Evolutionary conservation across 2,888 invertebrate genomes (phyloP).

Genomic region (Drosophila subsilvestris): DNA sequence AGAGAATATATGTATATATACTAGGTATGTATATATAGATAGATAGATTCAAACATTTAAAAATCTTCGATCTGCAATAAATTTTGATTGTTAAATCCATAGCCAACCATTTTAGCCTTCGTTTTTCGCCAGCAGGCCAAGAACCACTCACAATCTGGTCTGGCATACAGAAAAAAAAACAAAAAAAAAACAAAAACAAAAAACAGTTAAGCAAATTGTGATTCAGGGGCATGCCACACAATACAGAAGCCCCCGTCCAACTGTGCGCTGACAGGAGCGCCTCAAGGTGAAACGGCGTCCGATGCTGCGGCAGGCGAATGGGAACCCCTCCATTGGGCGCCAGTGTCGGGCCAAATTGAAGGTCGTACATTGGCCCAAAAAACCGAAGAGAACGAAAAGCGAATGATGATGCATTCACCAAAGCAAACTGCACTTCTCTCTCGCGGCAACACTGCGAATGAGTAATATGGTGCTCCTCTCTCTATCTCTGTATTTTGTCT

Average conservation of each 20-base stretch:
- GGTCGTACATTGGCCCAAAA: constrained; percentile 79
- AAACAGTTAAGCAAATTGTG: constrained; percentile 44
- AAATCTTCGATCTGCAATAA: constrained; percentile 19
- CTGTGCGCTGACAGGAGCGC: constrained; percentile 30
- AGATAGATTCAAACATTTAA: neutral
- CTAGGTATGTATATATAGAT: no score
- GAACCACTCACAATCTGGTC: constrained; percentile 37
- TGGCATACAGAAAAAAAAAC: neutral
- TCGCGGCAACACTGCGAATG: constrained; percentile 38
- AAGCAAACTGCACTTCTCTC: constrained; percentile 53
- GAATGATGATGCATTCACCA: constrained; percentile 73
- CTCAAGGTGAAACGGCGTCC: constrained; percentile 14
- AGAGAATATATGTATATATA: neutral
- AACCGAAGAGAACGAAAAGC: constrained; percentile 4
- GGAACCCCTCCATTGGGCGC: constrained; percentile 29
- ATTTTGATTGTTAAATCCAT: constrained; percentile 20
- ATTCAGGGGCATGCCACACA: constrained; percentile 34
- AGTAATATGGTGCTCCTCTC: constrained; percentile 24
- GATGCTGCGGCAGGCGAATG: constrained; percentile 3
- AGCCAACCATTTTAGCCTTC: constrained; percentile 28
- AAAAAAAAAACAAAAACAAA: neutral
- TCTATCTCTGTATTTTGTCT: neutral
- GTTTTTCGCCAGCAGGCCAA: neutral
- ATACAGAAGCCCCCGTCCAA: constrained; percentile 1
- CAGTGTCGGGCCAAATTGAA: constrained; percentile 64